phyloP scores from a whole-genome alignment of 1,140 invertebrate genomes.

The Caligus rogercresseyi region DNA sequence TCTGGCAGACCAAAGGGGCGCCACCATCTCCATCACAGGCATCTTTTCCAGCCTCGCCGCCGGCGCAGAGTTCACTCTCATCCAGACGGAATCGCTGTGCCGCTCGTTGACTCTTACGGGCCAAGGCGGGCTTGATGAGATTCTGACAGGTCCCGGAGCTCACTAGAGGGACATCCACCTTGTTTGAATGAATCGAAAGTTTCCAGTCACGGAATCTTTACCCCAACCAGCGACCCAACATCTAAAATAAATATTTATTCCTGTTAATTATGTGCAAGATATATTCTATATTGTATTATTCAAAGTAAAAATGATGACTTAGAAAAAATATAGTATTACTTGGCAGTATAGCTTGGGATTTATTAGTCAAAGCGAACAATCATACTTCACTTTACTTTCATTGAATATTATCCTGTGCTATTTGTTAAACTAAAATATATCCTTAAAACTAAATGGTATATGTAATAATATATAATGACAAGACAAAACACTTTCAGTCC shows the following conservation, averaged over 20 bases:
- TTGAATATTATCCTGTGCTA: no score
- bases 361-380: no score
- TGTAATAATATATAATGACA: no score
- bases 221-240: slow-evolving; percentile 20
- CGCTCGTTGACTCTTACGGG: slow-evolving; percentile 45
- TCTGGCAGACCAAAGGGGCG: slow-evolving; percentile 38
- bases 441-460: no score
- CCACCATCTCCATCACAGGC: slow-evolving; percentile 50
- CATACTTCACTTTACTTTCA: no score
- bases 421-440: no score
- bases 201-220: slow-evolving; percentile 2
- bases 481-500: no score
- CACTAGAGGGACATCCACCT: slow-evolving; percentile 13
- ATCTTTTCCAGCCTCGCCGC: slow-evolving; percentile 42
- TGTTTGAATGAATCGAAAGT: slow-evolving; percentile 13
- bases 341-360: no score
- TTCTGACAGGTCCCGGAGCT: not conserved
- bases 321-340: no score
- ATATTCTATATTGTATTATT: no score
- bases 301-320: no score
- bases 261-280: not conserved
- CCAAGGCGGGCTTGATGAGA: not conserved
- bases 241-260: not conserved
- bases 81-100: slow-evolving; percentile 51
- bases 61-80: slow-evolving; percentile 44